phyloP scores from a whole-genome alignment of 2,888 invertebrate species.

The Eurytoma californica region DNA sequence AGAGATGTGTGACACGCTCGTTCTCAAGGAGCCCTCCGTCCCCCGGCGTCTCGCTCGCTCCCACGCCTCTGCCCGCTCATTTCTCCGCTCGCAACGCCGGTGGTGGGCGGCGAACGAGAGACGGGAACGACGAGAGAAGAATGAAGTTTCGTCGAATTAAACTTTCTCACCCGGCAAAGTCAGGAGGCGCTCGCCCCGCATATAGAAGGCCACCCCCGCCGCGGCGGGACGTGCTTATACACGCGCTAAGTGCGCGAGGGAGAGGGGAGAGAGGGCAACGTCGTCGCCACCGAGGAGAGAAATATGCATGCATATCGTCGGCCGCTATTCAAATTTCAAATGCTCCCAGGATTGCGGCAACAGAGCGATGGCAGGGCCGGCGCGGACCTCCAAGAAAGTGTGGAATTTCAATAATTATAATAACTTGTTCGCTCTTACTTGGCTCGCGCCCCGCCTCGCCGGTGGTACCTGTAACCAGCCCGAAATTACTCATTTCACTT shows the following conservation, averaged over 20 bases:
- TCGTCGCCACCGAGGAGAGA: slow-evolving; percentile 12
- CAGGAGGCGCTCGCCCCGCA: slow-evolving; percentile 38
- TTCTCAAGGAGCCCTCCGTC: slow-evolving; percentile 23
- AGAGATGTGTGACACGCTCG: slow-evolving; percentile 55
- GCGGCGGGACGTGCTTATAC: slow-evolving; percentile 42
- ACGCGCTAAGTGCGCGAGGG: slow-evolving; percentile 25
- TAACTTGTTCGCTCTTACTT: slow-evolving; percentile 15
- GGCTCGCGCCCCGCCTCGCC: not conserved
- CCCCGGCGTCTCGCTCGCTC: not conserved
- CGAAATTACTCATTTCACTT: not conserved
- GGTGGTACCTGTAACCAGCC: not conserved
- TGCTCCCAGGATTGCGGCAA: slow-evolving; percentile 41
- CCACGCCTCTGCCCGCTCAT: slow-evolving; percentile 14
- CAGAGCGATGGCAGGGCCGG: not conserved
- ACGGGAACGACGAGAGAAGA: slow-evolving; percentile 42
- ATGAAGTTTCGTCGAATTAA: slow-evolving; percentile 63
- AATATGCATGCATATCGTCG: slow-evolving; percentile 61
- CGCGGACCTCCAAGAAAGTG: slow-evolving; percentile 9
- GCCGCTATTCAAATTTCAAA: slow-evolving; percentile 60
- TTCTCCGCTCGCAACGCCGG: slow-evolving; percentile 16
- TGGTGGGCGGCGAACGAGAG: slow-evolving; percentile 33
- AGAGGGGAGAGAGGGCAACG: slow-evolving; percentile 24
- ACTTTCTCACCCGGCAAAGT: slow-evolving; percentile 59
- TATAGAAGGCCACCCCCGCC: slow-evolving; percentile 49
- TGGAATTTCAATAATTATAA: slow-evolving; percentile 45